phyloP scores from a whole-genome alignment of 2,113 vertebrate genomes.

The Sturnus vulgaris region DNA sequence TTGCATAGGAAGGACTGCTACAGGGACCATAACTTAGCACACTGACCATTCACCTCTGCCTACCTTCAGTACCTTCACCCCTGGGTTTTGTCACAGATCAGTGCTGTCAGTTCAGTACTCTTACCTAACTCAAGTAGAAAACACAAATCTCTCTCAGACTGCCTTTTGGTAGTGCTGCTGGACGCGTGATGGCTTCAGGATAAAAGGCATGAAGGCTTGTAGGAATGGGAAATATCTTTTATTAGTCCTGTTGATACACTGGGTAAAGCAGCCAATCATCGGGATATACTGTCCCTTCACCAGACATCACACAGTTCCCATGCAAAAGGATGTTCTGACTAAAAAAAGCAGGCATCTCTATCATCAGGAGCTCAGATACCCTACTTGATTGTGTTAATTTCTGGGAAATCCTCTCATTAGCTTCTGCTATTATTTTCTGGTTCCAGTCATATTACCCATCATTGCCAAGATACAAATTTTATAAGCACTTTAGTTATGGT shows the following conservation, averaged over 20 bases:
- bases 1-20: neutral
- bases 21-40: neutral
- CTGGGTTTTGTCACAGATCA: neutral
- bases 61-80: neutral
- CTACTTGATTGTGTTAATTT: neutral
- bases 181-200: neutral
- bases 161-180: neutral
- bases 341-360: neutral
- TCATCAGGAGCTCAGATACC: neutral
- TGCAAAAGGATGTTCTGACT: neutral
- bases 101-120: neutral
- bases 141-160: neutral
- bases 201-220: neutral
- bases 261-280: neutral
- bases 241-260: neutral
- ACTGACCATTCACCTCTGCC: neutral
- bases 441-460: neutral
- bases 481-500: neutral
- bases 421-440: neutral
- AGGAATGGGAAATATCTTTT: neutral
- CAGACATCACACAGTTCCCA: neutral
- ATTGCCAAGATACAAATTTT: neutral
- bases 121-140: neutral
- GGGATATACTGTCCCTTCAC: neutral
- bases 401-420: neutral